These are phyloP conservation scores for Drosophila dives DNA, from an alignment of 2,888 invertebrate species.

Conservation along the genomic window DNA sequence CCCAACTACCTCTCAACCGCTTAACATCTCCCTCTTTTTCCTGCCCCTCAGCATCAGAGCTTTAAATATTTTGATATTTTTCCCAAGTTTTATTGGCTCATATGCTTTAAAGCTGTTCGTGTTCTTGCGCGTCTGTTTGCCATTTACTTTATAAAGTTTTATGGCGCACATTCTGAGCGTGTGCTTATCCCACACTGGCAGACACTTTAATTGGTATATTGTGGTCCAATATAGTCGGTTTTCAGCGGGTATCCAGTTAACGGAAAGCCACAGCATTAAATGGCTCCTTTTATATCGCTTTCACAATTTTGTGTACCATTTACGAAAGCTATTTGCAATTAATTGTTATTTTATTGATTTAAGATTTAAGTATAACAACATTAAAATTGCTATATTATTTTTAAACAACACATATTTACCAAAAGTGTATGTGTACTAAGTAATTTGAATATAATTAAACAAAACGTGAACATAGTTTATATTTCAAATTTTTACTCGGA, in stretches of 20 bases:
- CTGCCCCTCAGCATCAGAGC: not conserved
- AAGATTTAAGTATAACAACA: not conserved
- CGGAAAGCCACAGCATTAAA: not conserved
- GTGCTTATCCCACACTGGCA: slow-evolving; percentile 28
- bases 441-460: not conserved
- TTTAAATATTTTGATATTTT: slow-evolving; percentile 32
- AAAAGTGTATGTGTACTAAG: not conserved
- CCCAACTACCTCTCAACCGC: too few species aligned
- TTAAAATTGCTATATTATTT: not conserved
- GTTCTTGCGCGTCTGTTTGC: slow-evolving; percentile 11
- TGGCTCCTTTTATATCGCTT: not conserved
- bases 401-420: not conserved
- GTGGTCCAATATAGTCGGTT: slow-evolving; percentile 24
- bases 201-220: slow-evolving; percentile 49
- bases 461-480: not conserved
- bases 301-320: not conserved
- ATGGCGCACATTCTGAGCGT: slow-evolving; percentile 26
- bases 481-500: not conserved
- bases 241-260: slow-evolving; percentile 16
- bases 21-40: not conserved
- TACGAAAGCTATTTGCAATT: not conserved
- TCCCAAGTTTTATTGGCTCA: slow-evolving; percentile 36
- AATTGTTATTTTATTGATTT: not conserved
- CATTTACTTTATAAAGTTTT: slow-evolving; percentile 43
- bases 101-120: slow-evolving; percentile 41